Conservation (phyloP, 2,113 vertebrate genomes). For the Daboia siamensis region DNA sequence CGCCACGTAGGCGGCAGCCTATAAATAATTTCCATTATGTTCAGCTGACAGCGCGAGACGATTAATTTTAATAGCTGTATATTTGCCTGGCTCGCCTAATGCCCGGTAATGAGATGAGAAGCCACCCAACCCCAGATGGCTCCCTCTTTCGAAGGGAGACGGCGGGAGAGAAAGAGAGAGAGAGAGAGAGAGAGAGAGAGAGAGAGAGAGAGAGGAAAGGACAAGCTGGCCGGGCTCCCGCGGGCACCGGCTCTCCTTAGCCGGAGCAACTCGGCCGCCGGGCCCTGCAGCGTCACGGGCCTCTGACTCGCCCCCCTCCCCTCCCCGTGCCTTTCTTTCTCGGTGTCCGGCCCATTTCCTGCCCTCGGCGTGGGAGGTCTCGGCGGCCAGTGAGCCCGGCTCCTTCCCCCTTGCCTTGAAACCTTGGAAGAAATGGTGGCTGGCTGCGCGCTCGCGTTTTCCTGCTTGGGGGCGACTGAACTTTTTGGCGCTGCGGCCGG, state of each 20-base stretch:
- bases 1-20: conserved; percentile 77
- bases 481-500: not conserved
- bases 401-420: not conserved
- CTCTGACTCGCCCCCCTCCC: not conserved
- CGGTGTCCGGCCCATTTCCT: not conserved
- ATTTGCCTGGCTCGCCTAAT: conserved; percentile 82
- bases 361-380: not conserved
- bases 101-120: conserved; percentile 77
- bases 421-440: not conserved
- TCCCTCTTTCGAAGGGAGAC: conserved; percentile 48
- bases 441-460: not conserved
- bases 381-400: not conserved
- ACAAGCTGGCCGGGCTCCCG: not conserved
- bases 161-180: not conserved
- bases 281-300: not conserved
- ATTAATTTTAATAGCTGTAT: conserved; percentile 85
- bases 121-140: conserved; percentile 74
- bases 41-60: conserved; percentile 81
- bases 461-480: not conserved
- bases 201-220: not conserved
- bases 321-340: not conserved
- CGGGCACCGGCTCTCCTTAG: not conserved
- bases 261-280: not conserved
- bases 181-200: not conserved
- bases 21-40: conserved; percentile 83